phyloP scores from a whole-genome alignment of 2,888 invertebrate species.

The Trissoscelio sp. region DNA sequence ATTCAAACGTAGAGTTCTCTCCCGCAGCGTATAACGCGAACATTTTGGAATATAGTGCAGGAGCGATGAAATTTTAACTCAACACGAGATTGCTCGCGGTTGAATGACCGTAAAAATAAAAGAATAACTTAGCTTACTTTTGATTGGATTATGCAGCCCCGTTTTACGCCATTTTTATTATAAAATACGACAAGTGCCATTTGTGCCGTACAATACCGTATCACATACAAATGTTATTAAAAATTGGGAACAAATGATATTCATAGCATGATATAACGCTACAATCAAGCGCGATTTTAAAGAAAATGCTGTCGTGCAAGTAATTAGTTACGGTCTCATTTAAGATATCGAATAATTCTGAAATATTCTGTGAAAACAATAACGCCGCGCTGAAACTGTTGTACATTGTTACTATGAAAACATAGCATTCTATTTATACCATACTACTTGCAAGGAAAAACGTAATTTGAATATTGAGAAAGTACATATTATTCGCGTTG shows the following conservation, averaged over 20 bases:
- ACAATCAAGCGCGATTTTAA: not conserved
- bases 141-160: slow-evolving; percentile 26
- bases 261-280: no score
- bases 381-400: no score
- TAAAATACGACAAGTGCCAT: not conserved
- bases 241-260: no score
- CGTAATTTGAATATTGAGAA: slow-evolving; percentile 16
- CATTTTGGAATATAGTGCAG: slow-evolving; percentile 26
- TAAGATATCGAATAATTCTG: not conserved
- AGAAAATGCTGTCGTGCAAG: not conserved
- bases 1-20: slow-evolving; percentile 29
- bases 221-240: no score
- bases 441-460: not conserved
- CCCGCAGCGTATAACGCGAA: slow-evolving; percentile 22
- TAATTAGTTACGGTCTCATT: not conserved
- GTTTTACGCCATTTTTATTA: not conserved
- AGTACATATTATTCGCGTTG: slow-evolving; percentile 23
- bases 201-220: no score
- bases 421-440: not conserved
- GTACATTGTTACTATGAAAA: not conserved
- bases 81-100: slow-evolving; percentile 28
- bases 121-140: slow-evolving; percentile 25
- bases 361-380: not conserved
- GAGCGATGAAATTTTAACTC: slow-evolving; percentile 35
- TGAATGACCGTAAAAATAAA: slow-evolving; percentile 45